Conservation (phyloP, 2,797 vertebrate genomes). For the Acanthis flammea region DNA sequence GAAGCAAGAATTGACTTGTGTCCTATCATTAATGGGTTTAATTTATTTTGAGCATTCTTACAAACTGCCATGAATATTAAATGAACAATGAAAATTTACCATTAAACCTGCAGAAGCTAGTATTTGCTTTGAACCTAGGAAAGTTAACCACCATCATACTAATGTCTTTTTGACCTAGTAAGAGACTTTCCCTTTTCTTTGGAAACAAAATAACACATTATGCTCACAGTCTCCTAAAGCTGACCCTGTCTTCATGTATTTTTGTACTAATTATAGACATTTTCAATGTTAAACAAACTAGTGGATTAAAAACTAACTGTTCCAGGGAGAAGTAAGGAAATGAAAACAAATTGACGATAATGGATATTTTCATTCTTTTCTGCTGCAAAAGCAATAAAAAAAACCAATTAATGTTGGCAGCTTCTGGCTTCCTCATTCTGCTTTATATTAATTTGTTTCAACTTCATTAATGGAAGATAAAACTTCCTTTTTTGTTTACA, state of each 20-base stretch:
- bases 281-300: background rate
- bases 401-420: background rate
- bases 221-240: background rate
- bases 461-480: background rate
- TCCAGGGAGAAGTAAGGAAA: background rate
- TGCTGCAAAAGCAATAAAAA: background rate
- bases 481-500: background rate
- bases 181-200: background rate
- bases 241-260: background rate
- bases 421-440: background rate
- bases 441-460: background rate
- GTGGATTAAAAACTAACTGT: background rate
- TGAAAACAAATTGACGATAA: background rate
- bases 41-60: background rate
- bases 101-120: background rate
- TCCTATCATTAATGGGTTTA: background rate
- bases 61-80: conserved; percentile 7
- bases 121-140: background rate
- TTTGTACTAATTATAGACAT: background rate
- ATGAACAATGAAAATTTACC: background rate
- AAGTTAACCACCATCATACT: background rate
- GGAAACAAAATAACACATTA: background rate
- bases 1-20: background rate
- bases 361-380: background rate
- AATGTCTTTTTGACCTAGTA: background rate